Conservation (phyloP, 2,888 invertebrate species). For the Heliconius cydno region DNA sequence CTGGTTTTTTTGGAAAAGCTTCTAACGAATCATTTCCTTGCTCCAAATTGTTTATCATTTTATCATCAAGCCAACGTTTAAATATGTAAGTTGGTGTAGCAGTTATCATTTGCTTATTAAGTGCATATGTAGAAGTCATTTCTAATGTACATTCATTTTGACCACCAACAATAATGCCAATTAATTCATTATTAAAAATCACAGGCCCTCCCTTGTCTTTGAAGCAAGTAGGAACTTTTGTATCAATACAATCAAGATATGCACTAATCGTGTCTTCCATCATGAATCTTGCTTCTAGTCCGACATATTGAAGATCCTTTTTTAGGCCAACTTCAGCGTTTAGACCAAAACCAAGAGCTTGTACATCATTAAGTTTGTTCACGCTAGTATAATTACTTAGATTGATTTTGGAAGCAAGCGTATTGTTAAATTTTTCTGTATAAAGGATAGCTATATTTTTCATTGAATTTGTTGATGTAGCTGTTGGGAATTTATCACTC, state of each 20-base stretch:
- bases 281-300: slow-evolving; percentile 59
- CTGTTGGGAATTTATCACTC: slow-evolving; percentile 71
- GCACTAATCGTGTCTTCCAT: slow-evolving; percentile 51
- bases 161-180: slow-evolving; percentile 68
- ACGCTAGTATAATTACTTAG: slow-evolving; percentile 65
- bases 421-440: slow-evolving; percentile 68
- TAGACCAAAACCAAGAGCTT: slow-evolving; percentile 72
- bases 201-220: slow-evolving; percentile 73
- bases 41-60: slow-evolving; percentile 67
- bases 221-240: slow-evolving; percentile 71
- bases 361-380: slow-evolving; percentile 59
- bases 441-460: slow-evolving; percentile 72
- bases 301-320: slow-evolving; percentile 68
- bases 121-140: slow-evolving; percentile 64
- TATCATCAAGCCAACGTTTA: slow-evolving; percentile 72
- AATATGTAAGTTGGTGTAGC: slow-evolving; percentile 68
- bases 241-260: slow-evolving; percentile 73
- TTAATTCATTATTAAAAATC: slow-evolving; percentile 66
- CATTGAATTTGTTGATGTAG: slow-evolving; percentile 53
- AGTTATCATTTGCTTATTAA: slow-evolving; percentile 67
- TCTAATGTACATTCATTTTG: slow-evolving; percentile 67
- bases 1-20: slow-evolving; percentile 61
- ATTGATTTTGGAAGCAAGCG: slow-evolving; percentile 63
- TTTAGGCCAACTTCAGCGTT: slow-evolving; percentile 66
- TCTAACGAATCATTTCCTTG: slow-evolving; percentile 54